phyloP scores from a whole-genome alignment of 2,113 vertebrate species.

The Boleophthalmus pectinirostris region DNA sequence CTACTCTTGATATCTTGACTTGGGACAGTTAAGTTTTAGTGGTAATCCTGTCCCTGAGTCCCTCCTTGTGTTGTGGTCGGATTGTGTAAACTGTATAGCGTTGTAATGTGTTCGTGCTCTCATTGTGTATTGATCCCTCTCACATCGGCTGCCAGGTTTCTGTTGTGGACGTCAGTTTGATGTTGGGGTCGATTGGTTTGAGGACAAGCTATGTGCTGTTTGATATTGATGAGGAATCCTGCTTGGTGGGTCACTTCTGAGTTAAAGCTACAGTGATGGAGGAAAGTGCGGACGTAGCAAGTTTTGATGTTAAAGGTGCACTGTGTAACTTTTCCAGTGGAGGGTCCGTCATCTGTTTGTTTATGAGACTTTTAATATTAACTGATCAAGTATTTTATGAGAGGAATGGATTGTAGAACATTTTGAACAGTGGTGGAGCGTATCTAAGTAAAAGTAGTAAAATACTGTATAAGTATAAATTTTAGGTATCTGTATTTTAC shows the following conservation, averaged over 20 bases:
- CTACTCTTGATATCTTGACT: neutral
- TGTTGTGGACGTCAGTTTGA: constrained; percentile 25
- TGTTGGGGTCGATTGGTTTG: constrained; percentile 21
- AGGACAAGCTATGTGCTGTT: constrained; percentile 1
- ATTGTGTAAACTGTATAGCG: neutral
- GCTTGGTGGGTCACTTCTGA: constrained; percentile 34
- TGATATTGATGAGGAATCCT: constrained; percentile 25
- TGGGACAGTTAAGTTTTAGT: constrained; percentile 3
- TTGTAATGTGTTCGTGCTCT: constrained; percentile 11
- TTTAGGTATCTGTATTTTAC: no score
- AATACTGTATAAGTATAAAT: no score
- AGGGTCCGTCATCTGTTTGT: no score
- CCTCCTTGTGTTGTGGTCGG: constrained; percentile 2
- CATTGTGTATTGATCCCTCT: constrained; percentile 23
- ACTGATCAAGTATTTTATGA: constrained; percentile 8
- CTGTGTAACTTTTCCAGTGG: no score
- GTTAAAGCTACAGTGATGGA: constrained; percentile 29
- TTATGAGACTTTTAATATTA: no score
- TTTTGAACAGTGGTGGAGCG: constrained; percentile 12
- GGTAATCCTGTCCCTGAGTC: neutral
- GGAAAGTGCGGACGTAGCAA: neutral
- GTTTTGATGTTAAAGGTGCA: neutral
- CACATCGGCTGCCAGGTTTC: constrained; percentile 10
- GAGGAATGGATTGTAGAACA: neutral
- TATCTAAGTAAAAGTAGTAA: no score